These are phyloP conservation scores for Etheostoma nigrum DNA, from an alignment of 2,797 vertebrate species.

Conservation along the genomic window DNA sequence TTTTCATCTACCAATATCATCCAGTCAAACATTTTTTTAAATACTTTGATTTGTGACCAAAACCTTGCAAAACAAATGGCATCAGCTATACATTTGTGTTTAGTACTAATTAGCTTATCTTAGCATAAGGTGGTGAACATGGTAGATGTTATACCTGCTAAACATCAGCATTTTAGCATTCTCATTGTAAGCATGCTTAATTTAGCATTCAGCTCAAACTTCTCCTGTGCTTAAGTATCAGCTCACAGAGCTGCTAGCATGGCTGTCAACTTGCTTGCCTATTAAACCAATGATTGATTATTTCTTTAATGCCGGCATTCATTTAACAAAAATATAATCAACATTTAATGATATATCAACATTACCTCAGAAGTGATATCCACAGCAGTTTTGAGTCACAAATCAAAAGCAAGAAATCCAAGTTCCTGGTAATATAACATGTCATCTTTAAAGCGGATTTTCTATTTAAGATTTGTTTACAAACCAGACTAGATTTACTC, in stretches of 20 bases:
- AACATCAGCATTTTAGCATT: conserved; percentile 6
- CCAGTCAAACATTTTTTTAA: not conserved
- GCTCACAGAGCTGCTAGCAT: not conserved
- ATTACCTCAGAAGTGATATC: conserved; percentile 1
- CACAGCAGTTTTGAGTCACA: not conserved
- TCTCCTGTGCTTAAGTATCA: not conserved
- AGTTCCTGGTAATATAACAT: conserved; percentile 10
- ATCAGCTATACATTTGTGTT: not conserved
- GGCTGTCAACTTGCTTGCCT: not conserved
- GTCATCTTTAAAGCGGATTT: conserved; percentile 15
- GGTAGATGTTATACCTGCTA: not conserved
- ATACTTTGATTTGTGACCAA: not conserved
- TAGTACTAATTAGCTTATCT: not conserved
- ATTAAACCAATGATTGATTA: not conserved
- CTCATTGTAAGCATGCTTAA: not conserved
- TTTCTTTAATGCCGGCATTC: not conserved
- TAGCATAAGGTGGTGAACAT: not conserved
- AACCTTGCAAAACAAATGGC: not conserved
- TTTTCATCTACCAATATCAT: not conserved
- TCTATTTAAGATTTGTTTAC: conserved; percentile 46
- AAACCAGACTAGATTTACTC: conserved; percentile 7
- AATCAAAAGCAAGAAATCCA: conserved; percentile 20
- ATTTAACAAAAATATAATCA: not conserved
- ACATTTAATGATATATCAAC: not conserved
- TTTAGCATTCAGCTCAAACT: not conserved